Base-by-base conservation (phyloP, 2,888 invertebrate genomes). In the Itoplectis maculator region DNA sequence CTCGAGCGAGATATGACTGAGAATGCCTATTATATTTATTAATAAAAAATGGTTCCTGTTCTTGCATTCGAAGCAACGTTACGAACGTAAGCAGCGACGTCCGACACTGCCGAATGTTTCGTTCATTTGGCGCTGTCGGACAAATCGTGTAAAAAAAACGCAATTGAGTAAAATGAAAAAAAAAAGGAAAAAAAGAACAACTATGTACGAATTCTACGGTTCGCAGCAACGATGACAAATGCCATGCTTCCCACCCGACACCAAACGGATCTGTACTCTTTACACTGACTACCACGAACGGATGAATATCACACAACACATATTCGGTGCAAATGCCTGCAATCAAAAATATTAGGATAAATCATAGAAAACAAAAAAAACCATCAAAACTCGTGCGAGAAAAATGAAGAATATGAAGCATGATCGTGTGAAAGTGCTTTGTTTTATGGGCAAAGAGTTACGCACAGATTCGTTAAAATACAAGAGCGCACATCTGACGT, bases 11-110 rank as follows among this genome's bases (percentile, higher is more conserved):
- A 73, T 61, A 35, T 45, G 37, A 79, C 72, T 79, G 40, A 37
- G 76, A 79, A 76, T 79, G 79, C 65, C 74, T 74, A 78, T 74
- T 72, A 66, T 66, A 63, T 65, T 63, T 40, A 65, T 70, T 51
- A 56, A 73, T 15, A 69, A 51, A 76, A 66, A 68, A 83, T 66
- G 76, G 63, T 79, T 79, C 72, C 79, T 79, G 63, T 82, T 82
- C 70, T 80, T 77, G 75, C 79, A 83, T 56, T 61, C 74, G 72
- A 56, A 65, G 56, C 59, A 66, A 79, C 66, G 35, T 63, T 65
- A 54, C 40, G 54, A 63, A 42, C 54, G 70, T 65, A 78, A 78
- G 45, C 78, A 69, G 45, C 76, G 54, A 59, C 35, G 37, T 69
- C 23, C 59, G 42, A 72, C 23, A 56, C 15, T 56, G 23, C 40